Evolutionary conservation across 2,797 vertebrate species (phyloP).

Genomic region (Notamacropus eugenii): DNA sequence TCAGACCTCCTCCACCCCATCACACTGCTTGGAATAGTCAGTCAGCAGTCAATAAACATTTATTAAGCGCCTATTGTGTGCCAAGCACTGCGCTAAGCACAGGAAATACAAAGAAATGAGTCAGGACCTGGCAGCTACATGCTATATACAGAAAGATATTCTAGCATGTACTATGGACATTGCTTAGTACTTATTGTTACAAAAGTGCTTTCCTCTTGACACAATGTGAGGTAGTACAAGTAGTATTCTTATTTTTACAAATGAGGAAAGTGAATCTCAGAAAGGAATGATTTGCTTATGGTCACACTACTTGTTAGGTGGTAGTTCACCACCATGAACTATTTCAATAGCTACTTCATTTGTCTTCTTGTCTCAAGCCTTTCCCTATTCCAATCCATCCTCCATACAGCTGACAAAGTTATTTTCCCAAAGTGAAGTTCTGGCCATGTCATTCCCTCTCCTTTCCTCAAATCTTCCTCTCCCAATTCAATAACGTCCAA

Average conservation of each 20-base stretch:
- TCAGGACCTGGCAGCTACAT: background rate
- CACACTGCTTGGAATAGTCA: background rate
- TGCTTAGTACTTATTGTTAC: too few species aligned
- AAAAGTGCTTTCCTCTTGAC: too few species aligned
- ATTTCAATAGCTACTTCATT: too few species aligned
- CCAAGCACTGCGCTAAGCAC: background rate
- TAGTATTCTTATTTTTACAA: too few species aligned
- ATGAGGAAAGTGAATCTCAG: too few species aligned
- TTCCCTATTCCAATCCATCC: too few species aligned
- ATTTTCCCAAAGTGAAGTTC: background rate
- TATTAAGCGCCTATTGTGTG: background rate
- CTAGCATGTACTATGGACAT: background rate
- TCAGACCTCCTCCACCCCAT: background rate
- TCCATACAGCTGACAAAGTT: background rate
- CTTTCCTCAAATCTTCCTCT: background rate
- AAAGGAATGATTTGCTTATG: too few species aligned
- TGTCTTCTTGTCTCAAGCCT: too few species aligned
- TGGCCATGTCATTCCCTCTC: background rate
- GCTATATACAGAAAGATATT: background rate
- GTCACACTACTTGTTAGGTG: too few species aligned
- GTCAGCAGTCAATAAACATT: background rate
- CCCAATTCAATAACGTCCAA: background rate
- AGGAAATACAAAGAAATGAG: background rate
- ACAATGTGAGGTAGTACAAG: too few species aligned
- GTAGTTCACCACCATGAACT: too few species aligned